These are phyloP conservation scores for Drosophila aldrichi DNA, from an alignment of 2,888 invertebrate species.

Conservation along the genomic window DNA sequence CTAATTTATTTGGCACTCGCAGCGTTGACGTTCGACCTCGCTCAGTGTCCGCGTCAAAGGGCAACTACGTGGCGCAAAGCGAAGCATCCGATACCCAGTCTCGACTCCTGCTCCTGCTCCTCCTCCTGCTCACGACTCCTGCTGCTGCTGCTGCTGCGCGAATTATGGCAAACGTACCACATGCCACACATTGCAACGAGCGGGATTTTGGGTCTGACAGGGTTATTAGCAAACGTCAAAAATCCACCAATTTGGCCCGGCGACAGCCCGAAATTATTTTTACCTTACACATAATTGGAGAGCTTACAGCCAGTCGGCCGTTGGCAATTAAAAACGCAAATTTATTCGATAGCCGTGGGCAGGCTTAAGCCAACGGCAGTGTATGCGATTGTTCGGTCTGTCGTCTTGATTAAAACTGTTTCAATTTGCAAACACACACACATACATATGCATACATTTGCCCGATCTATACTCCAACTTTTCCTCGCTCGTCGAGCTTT, in stretches of 20 bases:
- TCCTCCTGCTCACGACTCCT: neutral
- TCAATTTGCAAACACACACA: conserved; percentile 3
- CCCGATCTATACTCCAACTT: conserved; percentile 18
- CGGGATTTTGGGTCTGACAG: conserved; percentile 30
- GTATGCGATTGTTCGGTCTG: conserved; percentile 6
- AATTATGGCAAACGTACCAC: conserved; percentile 32
- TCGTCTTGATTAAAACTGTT: neutral
- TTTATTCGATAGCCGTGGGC: neutral
- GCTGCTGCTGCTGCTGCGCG: neutral
- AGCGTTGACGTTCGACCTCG: conserved; percentile 12
- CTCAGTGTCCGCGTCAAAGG: conserved; percentile 14
- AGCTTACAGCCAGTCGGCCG: conserved; percentile 1
- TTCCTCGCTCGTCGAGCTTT: neutral
- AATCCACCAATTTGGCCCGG: conserved; percentile 17
- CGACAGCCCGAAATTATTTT: conserved; percentile 24
- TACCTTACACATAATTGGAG: conserved; percentile 7
- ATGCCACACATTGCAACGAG: conserved; percentile 21
- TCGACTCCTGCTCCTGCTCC: neutral
- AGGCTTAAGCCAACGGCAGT: neutral
- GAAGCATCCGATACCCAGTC: neutral
- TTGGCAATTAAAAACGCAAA: conserved; percentile 11
- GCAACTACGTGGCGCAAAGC: conserved; percentile 7
- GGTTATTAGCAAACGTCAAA: conserved; percentile 39
- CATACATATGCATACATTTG: conserved; percentile 31
- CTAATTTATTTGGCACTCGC: conserved; percentile 27